Percentiles rank a stretch among this genome's conserved stretches.
phyloP scores from a whole-genome alignment of 1,140 invertebrate species.

The Caerostris darwini region DNA sequence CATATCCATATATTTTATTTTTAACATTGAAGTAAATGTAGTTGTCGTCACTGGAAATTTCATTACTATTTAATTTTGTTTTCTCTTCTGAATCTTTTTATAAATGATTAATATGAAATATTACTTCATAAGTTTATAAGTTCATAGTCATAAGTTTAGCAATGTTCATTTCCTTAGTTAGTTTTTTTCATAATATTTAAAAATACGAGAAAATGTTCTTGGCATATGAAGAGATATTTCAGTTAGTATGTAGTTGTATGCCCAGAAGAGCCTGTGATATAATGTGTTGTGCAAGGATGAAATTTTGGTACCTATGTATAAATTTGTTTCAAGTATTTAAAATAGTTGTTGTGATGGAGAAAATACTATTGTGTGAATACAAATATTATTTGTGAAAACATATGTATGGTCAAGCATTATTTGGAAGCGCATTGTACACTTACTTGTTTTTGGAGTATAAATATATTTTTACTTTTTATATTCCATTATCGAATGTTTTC shows the following conservation, averaged over 20 bases:
- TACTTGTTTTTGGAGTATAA: not conserved
- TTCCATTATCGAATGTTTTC: not conserved
- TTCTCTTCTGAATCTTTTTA: no score
- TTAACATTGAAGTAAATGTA: no score
- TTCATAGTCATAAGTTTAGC: no score
- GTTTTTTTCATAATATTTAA: no score
- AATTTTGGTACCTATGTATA: not conserved
- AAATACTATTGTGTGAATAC: not conserved
- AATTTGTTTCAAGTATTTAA: not conserved
- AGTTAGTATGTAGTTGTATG: not conserved
- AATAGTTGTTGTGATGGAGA: not conserved
- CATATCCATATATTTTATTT: no score
- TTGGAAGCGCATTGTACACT: not conserved
- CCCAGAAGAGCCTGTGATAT: constrained; percentile 41
- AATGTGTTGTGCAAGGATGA: not conserved
- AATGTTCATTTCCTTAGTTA: no score
- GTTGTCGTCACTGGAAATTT: no score
- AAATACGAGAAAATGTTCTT: not conserved
- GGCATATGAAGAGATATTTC: not conserved
- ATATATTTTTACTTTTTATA: not conserved
- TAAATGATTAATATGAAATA: no score
- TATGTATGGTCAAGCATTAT: not conserved
- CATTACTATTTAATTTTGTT: no score
- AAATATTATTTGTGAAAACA: no score
- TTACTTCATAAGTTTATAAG: no score